These are phyloP conservation scores for Hemiscyllium ocellatum DNA, from an alignment of 2,113 vertebrate species.

Conservation along the genomic window DNA sequence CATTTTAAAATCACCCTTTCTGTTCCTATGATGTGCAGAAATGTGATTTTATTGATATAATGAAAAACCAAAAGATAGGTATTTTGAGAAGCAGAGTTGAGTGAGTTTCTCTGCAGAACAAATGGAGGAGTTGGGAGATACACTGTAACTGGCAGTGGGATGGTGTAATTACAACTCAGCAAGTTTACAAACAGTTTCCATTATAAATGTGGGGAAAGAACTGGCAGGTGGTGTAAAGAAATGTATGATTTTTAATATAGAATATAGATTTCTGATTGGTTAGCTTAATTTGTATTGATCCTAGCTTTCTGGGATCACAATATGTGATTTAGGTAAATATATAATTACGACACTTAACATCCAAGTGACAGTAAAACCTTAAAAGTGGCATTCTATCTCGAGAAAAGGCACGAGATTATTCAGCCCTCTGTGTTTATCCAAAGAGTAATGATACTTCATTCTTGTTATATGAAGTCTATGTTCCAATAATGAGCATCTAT, in stretches of 20 bases:
- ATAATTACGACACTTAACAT: not conserved
- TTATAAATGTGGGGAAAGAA: not conserved
- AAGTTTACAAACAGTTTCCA: not conserved
- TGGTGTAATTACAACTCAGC: not conserved
- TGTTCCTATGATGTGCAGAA: not conserved
- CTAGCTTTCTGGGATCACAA: not conserved
- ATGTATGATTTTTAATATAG: not conserved
- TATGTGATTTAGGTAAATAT: not conserved
- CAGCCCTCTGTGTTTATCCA: not conserved
- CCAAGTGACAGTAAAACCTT: not conserved
- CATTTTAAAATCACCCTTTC: conserved; percentile 8
- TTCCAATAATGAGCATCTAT: not conserved
- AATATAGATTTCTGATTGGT: not conserved
- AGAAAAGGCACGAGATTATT: not conserved
- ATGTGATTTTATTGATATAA: not conserved
- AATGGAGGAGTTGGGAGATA: not conserved
- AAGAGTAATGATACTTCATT: not conserved
- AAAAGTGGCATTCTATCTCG: not conserved
- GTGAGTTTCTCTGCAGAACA: not conserved
- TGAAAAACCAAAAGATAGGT: not conserved
- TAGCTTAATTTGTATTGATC: not conserved
- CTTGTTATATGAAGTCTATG: not conserved
- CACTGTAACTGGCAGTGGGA: not conserved
- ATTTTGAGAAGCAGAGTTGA: not conserved
- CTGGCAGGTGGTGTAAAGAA: not conserved